phyloP scores from a whole-genome alignment of 2,888 invertebrate species.

The Drosophila melanosoma region DNA sequence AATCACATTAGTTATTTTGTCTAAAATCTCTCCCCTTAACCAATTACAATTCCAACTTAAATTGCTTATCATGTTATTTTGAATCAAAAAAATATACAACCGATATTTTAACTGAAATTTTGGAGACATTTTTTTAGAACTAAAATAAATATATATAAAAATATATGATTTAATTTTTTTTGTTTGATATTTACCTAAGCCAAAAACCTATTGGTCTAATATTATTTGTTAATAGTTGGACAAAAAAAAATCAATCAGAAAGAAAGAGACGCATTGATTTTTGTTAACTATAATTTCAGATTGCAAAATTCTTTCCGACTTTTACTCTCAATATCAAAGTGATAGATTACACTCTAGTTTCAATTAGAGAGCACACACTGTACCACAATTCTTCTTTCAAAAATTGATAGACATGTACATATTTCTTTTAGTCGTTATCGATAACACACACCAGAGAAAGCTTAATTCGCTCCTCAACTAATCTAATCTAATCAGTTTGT shows the following conservation, averaged over 20 bases:
- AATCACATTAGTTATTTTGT: background rate
- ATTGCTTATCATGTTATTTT: background rate
- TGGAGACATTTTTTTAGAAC: no score
- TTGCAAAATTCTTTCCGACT: background rate
- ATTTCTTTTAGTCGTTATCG: background rate
- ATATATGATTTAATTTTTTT: no score
- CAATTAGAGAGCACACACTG: background rate
- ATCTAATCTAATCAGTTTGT: slow-evolving; percentile 31
- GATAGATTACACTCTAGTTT: background rate
- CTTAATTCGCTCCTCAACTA: slow-evolving; percentile 16
- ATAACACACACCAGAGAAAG: slow-evolving; percentile 27
- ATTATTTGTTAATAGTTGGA: background rate
- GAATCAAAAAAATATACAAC: no score
- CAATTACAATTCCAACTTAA: background rate
- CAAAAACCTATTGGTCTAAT: no score
- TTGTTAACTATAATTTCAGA: background rate
- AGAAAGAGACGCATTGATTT: background rate
- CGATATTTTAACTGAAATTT: background rate
- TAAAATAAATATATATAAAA: background rate
- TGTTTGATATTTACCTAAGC: no score
- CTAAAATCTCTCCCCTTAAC: background rate
- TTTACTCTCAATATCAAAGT: background rate
- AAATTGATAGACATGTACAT: background rate
- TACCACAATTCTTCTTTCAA: background rate
- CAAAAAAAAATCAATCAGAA: background rate